Percentiles rank a stretch among this genome's conserved stretches.
Conservation (phyloP, 2,888 invertebrate species). For the Itoplectis maculator region DNA sequence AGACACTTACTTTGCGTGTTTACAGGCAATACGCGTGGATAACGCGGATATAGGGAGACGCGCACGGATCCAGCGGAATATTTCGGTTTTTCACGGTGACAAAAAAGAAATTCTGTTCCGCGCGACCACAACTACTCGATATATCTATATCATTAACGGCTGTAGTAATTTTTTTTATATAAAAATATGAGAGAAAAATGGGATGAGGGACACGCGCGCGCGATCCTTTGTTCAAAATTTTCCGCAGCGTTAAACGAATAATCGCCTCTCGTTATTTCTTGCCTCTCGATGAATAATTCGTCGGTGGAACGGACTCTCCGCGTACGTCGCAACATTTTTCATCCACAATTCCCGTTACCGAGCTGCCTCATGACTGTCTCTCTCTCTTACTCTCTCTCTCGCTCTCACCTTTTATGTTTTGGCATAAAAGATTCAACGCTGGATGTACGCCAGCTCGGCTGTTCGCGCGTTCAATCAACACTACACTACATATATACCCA, state of each 20-base stretch:
- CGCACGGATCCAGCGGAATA: conserved; percentile 7
- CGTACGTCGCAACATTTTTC: conserved; percentile 47
- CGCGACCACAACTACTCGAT: conserved; percentile 5
- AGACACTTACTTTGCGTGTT: conserved; percentile 14
- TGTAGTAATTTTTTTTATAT: conserved; percentile 52
- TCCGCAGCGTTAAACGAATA: conserved; percentile 50
- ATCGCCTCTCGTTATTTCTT: conserved; percentile 56
- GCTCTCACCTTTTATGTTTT: conserved; percentile 34
- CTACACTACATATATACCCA: neutral
- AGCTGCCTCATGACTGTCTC: conserved; percentile 9
- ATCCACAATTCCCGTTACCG: conserved; percentile 20
- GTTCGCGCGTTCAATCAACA: conserved; percentile 43
- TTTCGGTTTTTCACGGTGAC: conserved; percentile 12
- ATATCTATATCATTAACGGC: conserved; percentile 10
- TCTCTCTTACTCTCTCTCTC: conserved; percentile 10
- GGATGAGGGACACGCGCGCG: conserved; percentile 33
- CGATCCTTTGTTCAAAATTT: conserved; percentile 40
- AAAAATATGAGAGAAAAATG: conserved; percentile 60
- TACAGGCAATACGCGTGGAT: neutral
- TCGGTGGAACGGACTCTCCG: conserved; percentile 34
- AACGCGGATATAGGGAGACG: neutral
- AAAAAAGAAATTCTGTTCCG: conserved; percentile 15
- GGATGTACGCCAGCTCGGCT: conserved; percentile 59
- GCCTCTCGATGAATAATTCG: conserved; percentile 60
- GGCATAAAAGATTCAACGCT: conserved; percentile 62